Evolutionary conservation across 2,888 invertebrate genomes (phyloP).

Genomic region (Horisme vitalbata): DNA sequence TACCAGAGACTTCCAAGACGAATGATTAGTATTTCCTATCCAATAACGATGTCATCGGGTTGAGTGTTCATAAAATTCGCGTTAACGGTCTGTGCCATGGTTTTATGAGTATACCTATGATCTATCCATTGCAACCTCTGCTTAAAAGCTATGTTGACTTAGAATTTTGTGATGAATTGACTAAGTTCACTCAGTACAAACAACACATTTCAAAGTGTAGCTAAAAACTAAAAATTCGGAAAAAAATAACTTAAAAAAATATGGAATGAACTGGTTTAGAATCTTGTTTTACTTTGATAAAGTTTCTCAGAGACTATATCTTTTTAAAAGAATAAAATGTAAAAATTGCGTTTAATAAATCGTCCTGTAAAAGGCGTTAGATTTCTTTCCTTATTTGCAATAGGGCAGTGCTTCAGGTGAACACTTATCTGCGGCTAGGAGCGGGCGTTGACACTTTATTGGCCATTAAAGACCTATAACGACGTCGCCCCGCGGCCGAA

Average conservation of each 20-base stretch:
- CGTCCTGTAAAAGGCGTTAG: conserved; percentile 24
- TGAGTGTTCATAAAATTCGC: too few relatives aligned
- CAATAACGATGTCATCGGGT: too few relatives aligned
- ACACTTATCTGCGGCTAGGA: conserved; percentile 61
- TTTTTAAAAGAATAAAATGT: conserved; percentile 13
- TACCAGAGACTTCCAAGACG: too few relatives aligned
- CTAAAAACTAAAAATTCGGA: too few relatives aligned
- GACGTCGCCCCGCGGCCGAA: conserved; percentile 64
- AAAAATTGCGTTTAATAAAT: conserved; percentile 26
- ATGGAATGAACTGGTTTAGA: background rate
- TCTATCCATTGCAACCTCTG: too few relatives aligned
- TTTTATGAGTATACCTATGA: too few relatives aligned
- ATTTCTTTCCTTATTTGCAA: conserved; percentile 32
- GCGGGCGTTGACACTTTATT: conserved; percentile 75
- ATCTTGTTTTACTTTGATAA: conserved; percentile 2
- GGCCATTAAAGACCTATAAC: conserved; percentile 77
- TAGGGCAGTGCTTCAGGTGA: conserved; percentile 56
- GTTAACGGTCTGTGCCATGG: too few relatives aligned
- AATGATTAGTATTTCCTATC: too few relatives aligned
- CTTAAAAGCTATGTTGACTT: too few relatives aligned
- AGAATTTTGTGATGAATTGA: too few relatives aligned
- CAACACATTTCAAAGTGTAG: too few relatives aligned
- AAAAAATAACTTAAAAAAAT: background rate
- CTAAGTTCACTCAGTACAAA: too few relatives aligned
- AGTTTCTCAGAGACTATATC: background rate